phyloP scores from a whole-genome alignment of 1,140 invertebrate genomes.

The Trichomalopsis sarcophagae region DNA sequence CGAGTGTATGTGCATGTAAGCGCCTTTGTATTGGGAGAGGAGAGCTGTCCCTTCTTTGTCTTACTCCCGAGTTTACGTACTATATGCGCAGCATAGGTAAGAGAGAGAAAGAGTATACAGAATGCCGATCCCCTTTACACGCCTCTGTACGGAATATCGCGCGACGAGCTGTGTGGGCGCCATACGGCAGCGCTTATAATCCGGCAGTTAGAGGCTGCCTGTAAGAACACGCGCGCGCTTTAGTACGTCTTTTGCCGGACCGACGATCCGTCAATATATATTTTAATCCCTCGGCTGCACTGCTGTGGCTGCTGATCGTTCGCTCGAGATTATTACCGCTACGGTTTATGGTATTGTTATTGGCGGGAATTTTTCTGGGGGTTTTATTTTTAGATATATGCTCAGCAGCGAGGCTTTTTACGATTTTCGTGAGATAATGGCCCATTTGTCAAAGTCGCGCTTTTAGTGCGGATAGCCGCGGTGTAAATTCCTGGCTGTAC shows the following conservation, averaged over 20 bases:
- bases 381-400: neutral
- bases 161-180: conserved; percentile 33
- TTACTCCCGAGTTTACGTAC: neutral
- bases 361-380: neutral
- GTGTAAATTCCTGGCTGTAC: neutral
- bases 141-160: conserved; percentile 19
- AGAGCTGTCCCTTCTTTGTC: neutral
- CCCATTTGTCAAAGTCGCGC: neutral
- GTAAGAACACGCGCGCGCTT: neutral
- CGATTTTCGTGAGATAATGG: neutral
- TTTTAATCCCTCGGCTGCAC: neutral
- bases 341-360: neutral
- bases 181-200: conserved; percentile 2
- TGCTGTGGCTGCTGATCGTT: neutral
- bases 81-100: neutral
- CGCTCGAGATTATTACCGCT: neutral
- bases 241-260: conserved; percentile 2
- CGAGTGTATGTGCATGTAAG: conserved; percentile 8
- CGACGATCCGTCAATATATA: conserved; percentile 4
- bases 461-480: too few relatives aligned
- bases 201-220: conserved; percentile 8
- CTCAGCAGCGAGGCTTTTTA: neutral
- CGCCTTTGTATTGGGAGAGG: conserved; percentile 37
- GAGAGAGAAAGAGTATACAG: neutral
- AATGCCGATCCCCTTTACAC: conserved; percentile 41